Base-by-base conservation (phyloP, 2,113 vertebrate species). In the Stigmatopora argus region DNA sequence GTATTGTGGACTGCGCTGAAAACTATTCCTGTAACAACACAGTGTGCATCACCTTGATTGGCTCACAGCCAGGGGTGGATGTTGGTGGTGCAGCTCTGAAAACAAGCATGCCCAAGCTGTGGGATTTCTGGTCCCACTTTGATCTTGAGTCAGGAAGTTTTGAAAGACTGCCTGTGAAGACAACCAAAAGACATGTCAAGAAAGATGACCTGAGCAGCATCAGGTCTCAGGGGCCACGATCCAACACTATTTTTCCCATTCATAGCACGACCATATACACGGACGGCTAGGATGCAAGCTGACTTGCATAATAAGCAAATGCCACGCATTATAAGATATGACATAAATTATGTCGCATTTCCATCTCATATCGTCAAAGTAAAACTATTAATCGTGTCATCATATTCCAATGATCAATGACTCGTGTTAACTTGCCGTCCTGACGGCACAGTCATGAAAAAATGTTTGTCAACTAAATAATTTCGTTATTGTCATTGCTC, bases 61-160 rank as follows among this genome's bases (percentile, higher is more conserved):
- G 61, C 77, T 83, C 82, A 26, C 69, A 74, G 73, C 23, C 5
- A 13, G 62, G 53, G 52, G 14, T 67, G 31, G 52, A 67, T 51
- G 72, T 68, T 61, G 59, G 46, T 12, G 60, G 48, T 56, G 65
- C 5, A n/a, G 26, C 64, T 84, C 69, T 74, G 75, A 71, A 79
- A 84, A 77, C 73, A 84, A 77, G 74, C 18, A 2, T 34, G 57
- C 23, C 63, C 62, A 68, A 62, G 58, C 63, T 62, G 34, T 68
- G 61, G 19, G 59, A 74, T 60, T 44, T 13, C 5, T 38, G 38
- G 41, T 72, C 62, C 64, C 52, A 41, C 85, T 86, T 87, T 88
- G 83, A 88, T 87, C 83, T 6, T 1, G 58, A 61, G 44, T 81
- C 74, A 83, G 78, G 70, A 85, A 76, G 67, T 52, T 73, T 62